Base-by-base conservation (phyloP, 2,888 invertebrate species). In the Autographa pulchrina region DNA sequence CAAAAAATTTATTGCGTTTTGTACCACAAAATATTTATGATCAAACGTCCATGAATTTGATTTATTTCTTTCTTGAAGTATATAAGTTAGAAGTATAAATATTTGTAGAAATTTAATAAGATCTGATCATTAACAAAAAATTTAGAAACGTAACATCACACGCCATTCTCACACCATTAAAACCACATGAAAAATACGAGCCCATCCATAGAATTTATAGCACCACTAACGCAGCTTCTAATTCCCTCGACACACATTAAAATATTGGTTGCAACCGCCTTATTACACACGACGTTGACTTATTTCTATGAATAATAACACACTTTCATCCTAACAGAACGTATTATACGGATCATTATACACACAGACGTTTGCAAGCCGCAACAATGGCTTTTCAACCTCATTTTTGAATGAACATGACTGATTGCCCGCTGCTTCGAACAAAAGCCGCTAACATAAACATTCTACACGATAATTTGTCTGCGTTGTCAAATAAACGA, bases 371-470 rank as follows among this genome's bases (percentile, higher is more conserved):
- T 88, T 87, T 86, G 83, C 86, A 85, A 87, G 88, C 85, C 87
- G 84, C 87, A 88, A 93, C 92, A 92, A 94, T 92, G 88, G 88
- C 88, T 88, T 87, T 91, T 90, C 91, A 91, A 90, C 90, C 89
- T 86, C 89, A 87, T 91, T 92, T 91, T 90, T 93, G 92, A 93
- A 89, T 91, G 90, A 90, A 92, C 93, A 92, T 94, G 94, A 94
- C 92, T 94, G 93, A 94, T 94, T 92, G 92, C 92, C 88, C 90
- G 89, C 91, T 90, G 90, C 88, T 86, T 85, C 90, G 88, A 89
- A 93, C 93, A 92, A 93, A 92, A 91, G 86, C 91, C 85, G 87
- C 81, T 86, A 91, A 92, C 91, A 90, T 91, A 93, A 93, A 92
- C 91, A 92, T 91, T 91, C 89, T 88, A 90, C 90, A 88, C 89